These are phyloP conservation scores for Catocala sponsa DNA, from an alignment of 2,888 invertebrate genomes.

Conservation along the genomic window DNA sequence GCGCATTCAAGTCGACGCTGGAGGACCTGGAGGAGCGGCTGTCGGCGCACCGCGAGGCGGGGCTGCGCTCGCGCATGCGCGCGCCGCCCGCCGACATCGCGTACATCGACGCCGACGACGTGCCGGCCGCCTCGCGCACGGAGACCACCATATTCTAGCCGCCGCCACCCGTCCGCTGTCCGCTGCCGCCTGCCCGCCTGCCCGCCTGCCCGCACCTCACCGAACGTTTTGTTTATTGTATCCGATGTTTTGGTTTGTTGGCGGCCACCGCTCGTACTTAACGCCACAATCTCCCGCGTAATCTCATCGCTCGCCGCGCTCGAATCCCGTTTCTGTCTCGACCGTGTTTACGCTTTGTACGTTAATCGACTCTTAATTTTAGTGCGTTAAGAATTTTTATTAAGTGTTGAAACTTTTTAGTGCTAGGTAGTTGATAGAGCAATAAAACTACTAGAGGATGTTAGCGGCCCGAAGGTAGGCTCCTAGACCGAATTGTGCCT, in stretches of 20 bases:
- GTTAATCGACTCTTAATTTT: conserved; percentile 64
- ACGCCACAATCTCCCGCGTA: conserved; percentile 56
- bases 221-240: conserved; percentile 53
- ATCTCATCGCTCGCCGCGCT: conserved; percentile 36
- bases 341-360: conserved; percentile 51
- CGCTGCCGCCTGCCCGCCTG: conserved; percentile 38
- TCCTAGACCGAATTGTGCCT: conserved; percentile 72
- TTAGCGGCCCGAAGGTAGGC: conserved; percentile 64
- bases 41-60: conserved; percentile 98
- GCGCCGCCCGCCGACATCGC: conserved; percentile 94
- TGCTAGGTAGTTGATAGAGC: conserved; percentile 77
- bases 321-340: conserved; percentile 53
- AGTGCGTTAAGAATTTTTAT: conserved; percentile 68
- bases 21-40: conserved; percentile 99
- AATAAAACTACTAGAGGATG: conserved; percentile 60
- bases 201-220: conserved; percentile 42
- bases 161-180: conserved; percentile 40
- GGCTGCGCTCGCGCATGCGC: conserved; percentile 94
- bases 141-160: conserved; percentile 81
- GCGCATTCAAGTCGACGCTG: conserved; percentile 99
- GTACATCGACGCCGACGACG: conserved; percentile 92
- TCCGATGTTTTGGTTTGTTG: conserved; percentile 43
- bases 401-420: conserved; percentile 79
- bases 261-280: conserved; percentile 68
- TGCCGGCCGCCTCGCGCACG: conserved; percentile 71